These are phyloP conservation scores for Rhea americana DNA, from an alignment of 2,113 vertebrate species.

Conservation along the genomic window DNA sequence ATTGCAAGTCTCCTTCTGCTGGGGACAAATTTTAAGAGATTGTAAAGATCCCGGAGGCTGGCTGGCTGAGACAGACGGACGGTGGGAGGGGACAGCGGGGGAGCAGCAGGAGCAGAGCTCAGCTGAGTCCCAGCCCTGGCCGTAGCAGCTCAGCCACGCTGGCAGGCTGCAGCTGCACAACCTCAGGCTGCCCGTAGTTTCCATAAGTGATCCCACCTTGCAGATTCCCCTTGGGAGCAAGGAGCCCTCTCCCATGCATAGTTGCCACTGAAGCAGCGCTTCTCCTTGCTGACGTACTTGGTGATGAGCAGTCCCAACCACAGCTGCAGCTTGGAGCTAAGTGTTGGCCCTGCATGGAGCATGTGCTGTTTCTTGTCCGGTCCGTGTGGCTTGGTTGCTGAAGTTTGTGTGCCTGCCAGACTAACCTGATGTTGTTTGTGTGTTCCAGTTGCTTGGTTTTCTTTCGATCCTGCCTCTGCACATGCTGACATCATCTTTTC, in stretches of 20 bases:
- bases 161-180: background rate
- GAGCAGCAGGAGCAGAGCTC: background rate
- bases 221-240: conserved; percentile 25
- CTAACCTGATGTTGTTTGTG: conserved; percentile 14
- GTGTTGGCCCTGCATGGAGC: conserved; percentile 60
- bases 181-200: background rate
- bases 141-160: background rate
- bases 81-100: background rate
- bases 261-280: background rate
- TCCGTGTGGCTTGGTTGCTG: background rate
- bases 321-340: background rate
- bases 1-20: accelerated
- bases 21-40: background rate
- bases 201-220: conserved; percentile 10
- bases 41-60: background rate
- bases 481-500: conserved; percentile 97
- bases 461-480: conserved; percentile 90
- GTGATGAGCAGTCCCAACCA: background rate
- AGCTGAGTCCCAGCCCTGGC: accelerated
- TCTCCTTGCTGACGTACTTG: background rate
- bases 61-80: accelerated
- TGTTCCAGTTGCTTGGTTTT: conserved; percentile 93
- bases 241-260: background rate
- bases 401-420: accelerated
- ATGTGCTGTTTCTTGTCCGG: background rate